phyloP scores from a whole-genome alignment of 2,113 vertebrate species.

The Aptenodytes patagonicus region DNA sequence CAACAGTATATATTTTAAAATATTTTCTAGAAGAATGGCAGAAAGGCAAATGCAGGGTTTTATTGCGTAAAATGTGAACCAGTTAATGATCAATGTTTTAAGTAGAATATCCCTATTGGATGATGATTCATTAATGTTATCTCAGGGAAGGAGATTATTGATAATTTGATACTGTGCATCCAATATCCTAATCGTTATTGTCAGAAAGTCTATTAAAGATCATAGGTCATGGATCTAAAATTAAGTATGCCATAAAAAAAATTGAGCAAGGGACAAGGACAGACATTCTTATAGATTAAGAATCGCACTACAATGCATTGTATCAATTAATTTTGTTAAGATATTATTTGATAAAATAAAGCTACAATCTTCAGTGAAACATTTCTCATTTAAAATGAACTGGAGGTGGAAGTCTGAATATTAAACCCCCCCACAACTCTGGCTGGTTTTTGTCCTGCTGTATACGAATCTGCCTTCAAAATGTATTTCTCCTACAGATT shows the following conservation, averaged over 20 bases:
- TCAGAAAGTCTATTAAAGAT: slow-evolving; percentile 74
- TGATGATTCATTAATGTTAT: slow-evolving; percentile 49
- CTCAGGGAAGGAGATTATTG: slow-evolving; percentile 44
- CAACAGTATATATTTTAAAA: neutral
- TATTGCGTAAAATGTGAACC: neutral
- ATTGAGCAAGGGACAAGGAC: neutral
- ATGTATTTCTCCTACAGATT: neutral
- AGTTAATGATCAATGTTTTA: neutral
- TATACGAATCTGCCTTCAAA: neutral
- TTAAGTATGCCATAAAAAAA: slow-evolving; percentile 26
- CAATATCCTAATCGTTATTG: slow-evolving; percentile 67
- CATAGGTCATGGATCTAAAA: slow-evolving; percentile 66
- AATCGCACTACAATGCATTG: neutral
- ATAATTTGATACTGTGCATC: slow-evolving; percentile 54
- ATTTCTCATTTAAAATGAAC: neutral
- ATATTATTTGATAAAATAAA: neutral
- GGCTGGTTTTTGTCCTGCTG: neutral
- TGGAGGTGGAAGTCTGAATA: neutral
- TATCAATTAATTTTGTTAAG: neutral
- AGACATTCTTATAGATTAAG: neutral
- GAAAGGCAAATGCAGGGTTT: neutral
- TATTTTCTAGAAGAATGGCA: neutral
- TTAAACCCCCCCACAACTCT: neutral
- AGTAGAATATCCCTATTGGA: neutral
- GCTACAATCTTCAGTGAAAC: neutral